Evolutionary conservation across 1,140 invertebrate genomes (phyloP).

Genomic region (Grapholita molesta): DNA sequence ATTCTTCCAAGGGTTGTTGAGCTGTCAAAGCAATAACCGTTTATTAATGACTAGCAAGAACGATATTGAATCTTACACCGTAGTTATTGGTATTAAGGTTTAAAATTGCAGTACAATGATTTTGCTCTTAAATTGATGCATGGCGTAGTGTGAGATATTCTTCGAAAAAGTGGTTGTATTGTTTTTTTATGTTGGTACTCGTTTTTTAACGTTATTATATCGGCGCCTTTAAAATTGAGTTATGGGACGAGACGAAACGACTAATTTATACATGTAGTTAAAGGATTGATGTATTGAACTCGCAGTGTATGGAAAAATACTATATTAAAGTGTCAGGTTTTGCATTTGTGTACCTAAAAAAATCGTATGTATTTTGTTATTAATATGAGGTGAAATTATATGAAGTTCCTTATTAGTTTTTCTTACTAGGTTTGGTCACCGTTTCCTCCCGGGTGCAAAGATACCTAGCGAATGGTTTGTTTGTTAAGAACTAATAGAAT

Average conservation of each 20-base stretch:
- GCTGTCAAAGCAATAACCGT: conserved; percentile 13
- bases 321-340: neutral
- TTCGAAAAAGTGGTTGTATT: conserved; percentile 22
- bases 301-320: neutral
- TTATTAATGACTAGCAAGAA: neutral
- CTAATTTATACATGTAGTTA: neutral
- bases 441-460: too few species aligned
- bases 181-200: conserved; percentile 5
- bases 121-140: conserved; percentile 6
- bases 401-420: too few species aligned
- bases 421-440: too few species aligned
- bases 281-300: neutral
- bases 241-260: conserved; percentile 25
- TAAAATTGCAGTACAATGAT: neutral
- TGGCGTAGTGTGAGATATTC: conserved; percentile 18
- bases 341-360: neutral
- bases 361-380: too few species aligned
- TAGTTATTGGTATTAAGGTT: neutral
- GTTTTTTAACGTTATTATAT: conserved; percentile 30
- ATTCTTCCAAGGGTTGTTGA: conserved; percentile 15
- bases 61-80: neutral
- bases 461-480: too few species aligned
- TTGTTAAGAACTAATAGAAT: too few species aligned
- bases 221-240: conserved; percentile 34
- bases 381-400: too few species aligned